These are phyloP conservation scores for Pandemis corylana DNA, from an alignment of 2,888 invertebrate species.

Conservation along the genomic window DNA sequence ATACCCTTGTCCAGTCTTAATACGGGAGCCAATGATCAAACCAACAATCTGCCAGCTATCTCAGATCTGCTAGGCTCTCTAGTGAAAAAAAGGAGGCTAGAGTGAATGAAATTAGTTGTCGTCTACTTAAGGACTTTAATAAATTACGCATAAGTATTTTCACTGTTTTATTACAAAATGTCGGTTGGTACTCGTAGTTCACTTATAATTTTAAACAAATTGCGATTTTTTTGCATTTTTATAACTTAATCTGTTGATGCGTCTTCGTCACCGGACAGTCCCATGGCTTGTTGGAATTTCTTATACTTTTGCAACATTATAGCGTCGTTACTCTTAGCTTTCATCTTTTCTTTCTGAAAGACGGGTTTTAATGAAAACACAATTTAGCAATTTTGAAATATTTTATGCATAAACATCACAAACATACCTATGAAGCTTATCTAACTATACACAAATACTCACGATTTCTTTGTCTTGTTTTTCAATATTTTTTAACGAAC, in stretches of 20 bases:
- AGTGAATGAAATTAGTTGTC: constrained; percentile 72
- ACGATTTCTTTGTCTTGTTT: constrained; percentile 79
- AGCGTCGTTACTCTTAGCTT: constrained; percentile 63
- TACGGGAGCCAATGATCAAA: constrained; percentile 88
- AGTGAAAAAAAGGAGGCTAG: constrained; percentile 91
- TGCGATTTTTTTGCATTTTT: constrained; percentile 52
- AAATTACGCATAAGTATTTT: constrained; percentile 46
- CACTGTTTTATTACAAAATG: constrained; percentile 53
- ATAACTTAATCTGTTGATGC: constrained; percentile 70
- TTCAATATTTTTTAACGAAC: constrained; percentile 71
- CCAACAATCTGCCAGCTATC: constrained; percentile 91
- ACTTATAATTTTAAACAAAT: constrained; percentile 47
- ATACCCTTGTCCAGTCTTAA: constrained; percentile 79
- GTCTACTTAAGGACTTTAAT: constrained; percentile 45
- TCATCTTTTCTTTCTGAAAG: constrained; percentile 77
- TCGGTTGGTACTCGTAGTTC: constrained; percentile 48
- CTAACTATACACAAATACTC: constrained; percentile 52
- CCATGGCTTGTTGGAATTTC: constrained; percentile 78
- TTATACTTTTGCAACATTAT: constrained; percentile 66
- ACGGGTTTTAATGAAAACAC: constrained; percentile 38
- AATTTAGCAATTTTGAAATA: constrained; percentile 5
- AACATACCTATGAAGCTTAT: neutral
- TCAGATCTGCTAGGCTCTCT: constrained; percentile 93
- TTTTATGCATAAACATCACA: constrained; percentile 15
- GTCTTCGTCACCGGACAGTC: constrained; percentile 75